phyloP scores from a whole-genome alignment of 2,113 vertebrate genomes.

The Anguilla rostrata region DNA sequence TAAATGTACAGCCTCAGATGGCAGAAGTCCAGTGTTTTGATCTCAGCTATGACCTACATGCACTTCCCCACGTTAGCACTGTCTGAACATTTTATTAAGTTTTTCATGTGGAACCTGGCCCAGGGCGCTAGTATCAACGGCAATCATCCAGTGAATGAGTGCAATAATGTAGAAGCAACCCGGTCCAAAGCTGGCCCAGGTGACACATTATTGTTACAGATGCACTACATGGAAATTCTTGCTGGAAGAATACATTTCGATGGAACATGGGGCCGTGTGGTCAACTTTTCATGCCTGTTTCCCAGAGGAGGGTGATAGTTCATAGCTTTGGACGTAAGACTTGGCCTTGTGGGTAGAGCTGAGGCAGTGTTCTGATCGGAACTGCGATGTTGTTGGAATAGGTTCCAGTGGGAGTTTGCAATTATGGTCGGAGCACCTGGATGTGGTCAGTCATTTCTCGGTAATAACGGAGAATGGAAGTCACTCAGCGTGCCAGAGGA shows the following conservation, averaged over 20 bases:
- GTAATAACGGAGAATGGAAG: neutral
- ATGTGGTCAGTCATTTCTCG: neutral
- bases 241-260: neutral
- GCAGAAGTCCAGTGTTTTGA: neutral
- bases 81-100: neutral
- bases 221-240: neutral
- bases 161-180: conserved; percentile 50
- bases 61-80: neutral
- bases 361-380: neutral
- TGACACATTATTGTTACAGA: conserved; percentile 7
- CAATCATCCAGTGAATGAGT: conserved; percentile 46
- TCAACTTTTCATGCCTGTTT: neutral
- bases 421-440: neutral
- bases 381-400: neutral
- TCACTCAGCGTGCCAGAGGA: neutral
- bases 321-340: neutral
- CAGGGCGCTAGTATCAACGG: conserved; percentile 23
- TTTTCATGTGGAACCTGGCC: conserved; percentile 13
- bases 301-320: neutral
- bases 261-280: neutral
- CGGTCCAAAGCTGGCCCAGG: conserved; percentile 31
- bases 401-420: neutral
- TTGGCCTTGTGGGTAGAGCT: neutral
- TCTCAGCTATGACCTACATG: neutral
- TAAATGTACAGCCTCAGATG: neutral